phyloP scores from a whole-genome alignment of 2,113 vertebrate genomes.

The Psettodes erumei region DNA sequence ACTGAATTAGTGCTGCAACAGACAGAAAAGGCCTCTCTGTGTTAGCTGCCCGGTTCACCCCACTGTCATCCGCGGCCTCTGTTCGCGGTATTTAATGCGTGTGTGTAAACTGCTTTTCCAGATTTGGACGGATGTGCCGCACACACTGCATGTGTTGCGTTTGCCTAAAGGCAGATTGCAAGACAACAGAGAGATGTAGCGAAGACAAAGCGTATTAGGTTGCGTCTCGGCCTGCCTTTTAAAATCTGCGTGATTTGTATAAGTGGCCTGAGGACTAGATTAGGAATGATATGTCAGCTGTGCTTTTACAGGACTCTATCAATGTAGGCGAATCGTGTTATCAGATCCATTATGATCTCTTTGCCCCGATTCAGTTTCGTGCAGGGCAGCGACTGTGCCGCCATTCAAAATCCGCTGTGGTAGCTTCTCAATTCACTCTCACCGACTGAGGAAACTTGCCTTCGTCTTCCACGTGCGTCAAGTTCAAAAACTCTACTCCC shows the following conservation, averaged over 20 bases:
- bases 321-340: constrained; percentile 50
- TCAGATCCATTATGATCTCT: constrained; percentile 52
- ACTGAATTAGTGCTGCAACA: constrained; percentile 62
- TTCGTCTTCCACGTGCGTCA: constrained; percentile 5
- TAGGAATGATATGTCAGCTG: constrained; percentile 29
- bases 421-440: constrained; percentile 25
- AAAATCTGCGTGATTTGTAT: constrained; percentile 61
- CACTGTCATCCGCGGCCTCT: constrained; percentile 46
- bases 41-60: constrained; percentile 38
- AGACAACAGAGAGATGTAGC: constrained; percentile 29
- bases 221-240: constrained; percentile 29
- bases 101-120: constrained; percentile 21
- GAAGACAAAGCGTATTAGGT: constrained; percentile 14
- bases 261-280: constrained; percentile 62
- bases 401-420: constrained; percentile 15
- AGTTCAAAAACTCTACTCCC: constrained; percentile 28
- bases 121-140: background rate
- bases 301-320: constrained; percentile 48
- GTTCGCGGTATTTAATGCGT: constrained; percentile 16
- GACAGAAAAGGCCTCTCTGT: constrained; percentile 66
- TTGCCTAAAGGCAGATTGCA: constrained; percentile 32
- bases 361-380: constrained; percentile 10
- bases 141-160: constrained; percentile 2
- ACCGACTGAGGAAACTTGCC: background rate
- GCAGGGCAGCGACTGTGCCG: background rate